These are phyloP conservation scores for Lithophane ornitopus DNA, from an alignment of 2,888 invertebrate genomes.

Conservation along the genomic window DNA sequence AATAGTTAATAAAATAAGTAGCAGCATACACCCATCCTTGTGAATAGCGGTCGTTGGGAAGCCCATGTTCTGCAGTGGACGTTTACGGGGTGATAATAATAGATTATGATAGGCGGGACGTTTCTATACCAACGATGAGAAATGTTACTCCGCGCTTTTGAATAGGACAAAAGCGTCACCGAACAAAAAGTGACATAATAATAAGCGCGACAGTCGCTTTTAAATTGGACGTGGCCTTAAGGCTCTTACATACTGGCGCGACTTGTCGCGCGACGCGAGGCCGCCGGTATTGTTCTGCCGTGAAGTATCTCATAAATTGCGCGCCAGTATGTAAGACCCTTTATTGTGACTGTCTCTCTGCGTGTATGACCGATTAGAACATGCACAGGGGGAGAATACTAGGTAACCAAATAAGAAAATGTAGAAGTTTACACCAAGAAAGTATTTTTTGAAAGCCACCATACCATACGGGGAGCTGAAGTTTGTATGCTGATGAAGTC, in stretches of 20 bases:
- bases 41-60: conserved; percentile 25
- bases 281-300: no score
- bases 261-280: no score
- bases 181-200: no score
- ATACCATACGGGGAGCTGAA: neutral
- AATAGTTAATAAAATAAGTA: conserved; percentile 58
- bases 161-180: no score
- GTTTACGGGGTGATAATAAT: conserved; percentile 30
- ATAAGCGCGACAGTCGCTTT: no score
- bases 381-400: neutral
- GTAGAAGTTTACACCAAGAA: neutral
- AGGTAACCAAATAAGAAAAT: neutral
- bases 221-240: no score
- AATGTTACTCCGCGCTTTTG: neutral
- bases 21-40: conserved; percentile 28
- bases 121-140: neutral
- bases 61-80: conserved; percentile 19
- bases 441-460: neutral
- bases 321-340: no score
- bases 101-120: neutral
- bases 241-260: no score
- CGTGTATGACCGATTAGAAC: neutral
- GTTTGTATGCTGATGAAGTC: conserved; percentile 8
- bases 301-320: no score
- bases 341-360: neutral